Evolutionary conservation across 2,797 vertebrate genomes (phyloP), one percentile per base, ranked within the genome.

Genomic region (Chrysocyon brachyurus): DNA sequence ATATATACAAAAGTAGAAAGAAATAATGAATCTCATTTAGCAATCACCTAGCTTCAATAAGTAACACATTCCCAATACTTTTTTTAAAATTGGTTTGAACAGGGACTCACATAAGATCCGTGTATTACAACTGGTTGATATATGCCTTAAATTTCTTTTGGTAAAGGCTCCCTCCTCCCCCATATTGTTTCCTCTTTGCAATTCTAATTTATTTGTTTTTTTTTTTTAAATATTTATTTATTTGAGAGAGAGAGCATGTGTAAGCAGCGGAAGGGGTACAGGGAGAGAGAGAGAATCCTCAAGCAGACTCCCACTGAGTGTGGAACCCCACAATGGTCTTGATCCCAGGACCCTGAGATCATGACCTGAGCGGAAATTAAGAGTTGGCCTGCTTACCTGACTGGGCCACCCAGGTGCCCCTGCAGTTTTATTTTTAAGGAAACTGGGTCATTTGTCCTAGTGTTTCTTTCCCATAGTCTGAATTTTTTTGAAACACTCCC

Each of bases 351-450:
- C n/a, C 3, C 17, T 10, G 17, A 33, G n/a, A 36, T 19, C 66
- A 68, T 68, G 17, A 68, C 17, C 64, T 17, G n/a, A 68, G n/a
- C 31, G 8, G 64, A 33, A 68, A 68, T 33, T n/a, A 68, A 68
- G 61, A 63, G 31, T 33, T 33, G 64, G 64, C 16, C n/a, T 16
- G 33, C 64, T 68, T 68, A 68, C 33, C 66, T 68, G 9, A 68
- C 66, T 68, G 66, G 36, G 66, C 66, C 66, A 68, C n/a, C n/a
- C 17, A 68, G n/a, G 66, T 19, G 6, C 56, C 57, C 22, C 17
- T 87, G 64, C 21, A 68, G 79, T 75, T 89, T 90, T 81, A 85
- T 63, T 77, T 92, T 84, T 87, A 68, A 88, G 66, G 15, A 85
- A 96, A 83, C 36, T 81, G 46, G 85, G 83, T 89, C 52, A 94